A percentile compares a stretch with the other conserved stretches of the same genome.
Evolutionary conservation across 1,140 invertebrate genomes (phyloP).

Genomic region (Lepidurus packardi): DNA sequence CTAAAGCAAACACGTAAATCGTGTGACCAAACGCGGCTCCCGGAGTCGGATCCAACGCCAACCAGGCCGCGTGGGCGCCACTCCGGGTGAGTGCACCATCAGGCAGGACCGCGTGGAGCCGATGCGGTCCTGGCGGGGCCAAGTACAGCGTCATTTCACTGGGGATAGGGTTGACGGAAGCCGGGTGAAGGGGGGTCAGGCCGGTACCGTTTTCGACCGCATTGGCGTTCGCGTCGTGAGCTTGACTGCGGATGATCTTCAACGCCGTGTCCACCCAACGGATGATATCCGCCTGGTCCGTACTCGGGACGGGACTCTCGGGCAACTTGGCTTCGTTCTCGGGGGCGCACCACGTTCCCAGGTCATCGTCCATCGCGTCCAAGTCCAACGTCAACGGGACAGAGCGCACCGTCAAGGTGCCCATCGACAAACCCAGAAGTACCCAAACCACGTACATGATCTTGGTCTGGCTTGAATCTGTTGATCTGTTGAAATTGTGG

Average conservation of each 20-base stretch:
- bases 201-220: neutral
- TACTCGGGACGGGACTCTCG: neutral
- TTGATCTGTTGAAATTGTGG: too few species aligned
- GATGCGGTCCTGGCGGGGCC: neutral
- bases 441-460: neutral
- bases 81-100: constrained; percentile 44
- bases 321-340: neutral
- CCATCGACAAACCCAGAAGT: neutral
- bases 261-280: constrained; percentile 30
- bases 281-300: neutral
- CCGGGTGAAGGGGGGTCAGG: neutral
- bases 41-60: constrained; percentile 51
- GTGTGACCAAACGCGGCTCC: constrained; percentile 50
- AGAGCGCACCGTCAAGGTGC: neutral
- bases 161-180: constrained; percentile 23
- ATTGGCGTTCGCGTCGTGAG: neutral
- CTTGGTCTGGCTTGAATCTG: too few species aligned
- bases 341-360: constrained; percentile 31
- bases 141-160: constrained; percentile 34
- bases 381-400: constrained; percentile 14
- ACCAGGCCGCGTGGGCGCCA: constrained; percentile 45
- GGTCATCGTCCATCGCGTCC: constrained; percentile 26
- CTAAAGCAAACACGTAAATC: constrained; percentile 49
- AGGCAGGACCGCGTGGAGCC: constrained; percentile 44
- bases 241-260: constrained; percentile 24